Evolutionary conservation across 1,140 invertebrate genomes (phyloP), one percentile per base, ranked within the genome.

Genomic region (Zaprionus camerounensis): DNA sequence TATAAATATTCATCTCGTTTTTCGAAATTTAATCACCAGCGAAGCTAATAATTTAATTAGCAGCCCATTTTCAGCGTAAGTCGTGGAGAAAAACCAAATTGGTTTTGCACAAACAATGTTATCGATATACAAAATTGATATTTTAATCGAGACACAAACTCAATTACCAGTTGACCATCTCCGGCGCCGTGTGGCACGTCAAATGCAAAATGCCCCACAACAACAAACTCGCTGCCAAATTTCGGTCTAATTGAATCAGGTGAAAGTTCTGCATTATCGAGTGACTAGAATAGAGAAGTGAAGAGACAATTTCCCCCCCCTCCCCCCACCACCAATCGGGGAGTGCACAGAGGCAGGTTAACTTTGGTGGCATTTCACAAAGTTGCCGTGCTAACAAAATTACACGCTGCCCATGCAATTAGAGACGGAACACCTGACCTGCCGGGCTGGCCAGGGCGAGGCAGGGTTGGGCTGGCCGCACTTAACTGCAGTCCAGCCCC

Each of bases 171-270:
- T 2, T 51, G 20, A n/a, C 20, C 46, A 22, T 4, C 20, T 6
- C 6, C n/a, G 7, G n/a, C 46, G 20, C 2, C 46, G 9, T 12
- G 20, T 12, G 46, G 44, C 17, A 20, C 11, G 46, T 49, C 46
- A 12, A 49, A 53, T 28, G 17, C 38, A 22, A 34, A 34, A 70
- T 58, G 66, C 66, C 53, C 22, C 7, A n/a, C 64, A 20, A 34
- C 44, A 51, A 51, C 46, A 51, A 22, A 49, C 20, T 22, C 46
- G 20, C 11, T 24, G 46, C 11, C 3, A 72, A 71, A 71, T 86
- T 36, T 41, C 31, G 55, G n/a, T 70, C 67, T 81, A 88, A 87
- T 84, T 88, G 84, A 87, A 87, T 83, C 72, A 67, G 22, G 63
- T 31, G 55, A 82, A 86, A 82, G 80, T 80, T 80, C 49, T 69